Conservation (phyloP, 1,140 invertebrate species). For the Drosophila arawakana region DNA sequence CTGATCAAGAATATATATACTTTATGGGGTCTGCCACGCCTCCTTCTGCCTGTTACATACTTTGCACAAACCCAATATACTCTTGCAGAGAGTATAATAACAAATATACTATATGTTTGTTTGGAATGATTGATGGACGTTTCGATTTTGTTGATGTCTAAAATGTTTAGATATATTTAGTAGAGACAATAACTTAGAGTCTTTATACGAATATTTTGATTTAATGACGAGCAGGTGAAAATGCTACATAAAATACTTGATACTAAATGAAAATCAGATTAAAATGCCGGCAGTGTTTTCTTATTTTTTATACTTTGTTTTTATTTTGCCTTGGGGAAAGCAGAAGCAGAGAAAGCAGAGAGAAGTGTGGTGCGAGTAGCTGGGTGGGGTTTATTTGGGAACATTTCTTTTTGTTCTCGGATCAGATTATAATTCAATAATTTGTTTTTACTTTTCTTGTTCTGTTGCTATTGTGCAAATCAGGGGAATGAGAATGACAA, state of each 20-base stretch:
- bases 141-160: neutral
- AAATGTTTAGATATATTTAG: constrained; percentile 10
- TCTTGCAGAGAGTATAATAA: too few species aligned
- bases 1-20: too few species aligned
- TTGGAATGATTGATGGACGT: neutral
- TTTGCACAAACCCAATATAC: too few species aligned
- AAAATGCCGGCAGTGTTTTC: constrained; percentile 3
- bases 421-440: constrained; percentile 45
- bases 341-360: neutral
- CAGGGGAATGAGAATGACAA: neutral
- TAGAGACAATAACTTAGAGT: constrained; percentile 13
- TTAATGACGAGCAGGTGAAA: constrained; percentile 14
- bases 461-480: constrained; percentile 13
- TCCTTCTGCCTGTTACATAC: too few species aligned
- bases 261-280: neutral
- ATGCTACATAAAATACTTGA: neutral
- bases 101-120: too few species aligned
- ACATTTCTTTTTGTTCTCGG: constrained; percentile 21
- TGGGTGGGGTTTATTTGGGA: neutral
- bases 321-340: neutral
- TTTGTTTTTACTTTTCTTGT: constrained; percentile 31
- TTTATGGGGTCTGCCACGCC: too few species aligned
- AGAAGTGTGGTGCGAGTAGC: too few species aligned
- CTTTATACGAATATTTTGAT: constrained; percentile 2
- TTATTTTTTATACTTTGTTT: neutral